Conservation (phyloP, 1,140 invertebrate species). For the Bombus difficillimus region DNA sequence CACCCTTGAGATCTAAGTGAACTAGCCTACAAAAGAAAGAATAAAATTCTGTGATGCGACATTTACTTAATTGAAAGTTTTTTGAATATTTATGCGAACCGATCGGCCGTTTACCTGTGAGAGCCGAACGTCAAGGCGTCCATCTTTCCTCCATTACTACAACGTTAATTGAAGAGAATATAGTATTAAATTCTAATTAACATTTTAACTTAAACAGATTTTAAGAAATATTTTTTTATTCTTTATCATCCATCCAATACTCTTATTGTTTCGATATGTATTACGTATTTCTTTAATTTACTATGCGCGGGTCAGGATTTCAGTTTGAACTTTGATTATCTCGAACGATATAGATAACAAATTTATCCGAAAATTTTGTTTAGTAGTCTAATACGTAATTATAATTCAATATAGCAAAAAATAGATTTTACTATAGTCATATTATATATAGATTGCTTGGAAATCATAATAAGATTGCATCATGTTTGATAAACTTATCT, state of each 20-base stretch:
- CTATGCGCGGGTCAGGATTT: not conserved
- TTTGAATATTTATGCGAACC: constrained; percentile 42
- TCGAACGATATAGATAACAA: not conserved
- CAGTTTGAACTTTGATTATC: constrained; percentile 25
- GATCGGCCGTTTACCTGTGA: constrained; percentile 81
- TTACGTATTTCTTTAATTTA: not conserved
- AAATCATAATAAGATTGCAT: not conserved
- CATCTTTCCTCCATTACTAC: constrained; percentile 78
- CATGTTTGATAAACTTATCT: not conserved
- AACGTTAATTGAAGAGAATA: constrained; percentile 43
- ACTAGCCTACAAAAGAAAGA: constrained; percentile 83
- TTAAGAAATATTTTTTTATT: not conserved
- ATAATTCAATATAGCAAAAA: not conserved
- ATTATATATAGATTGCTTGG: not conserved
- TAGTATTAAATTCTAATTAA: not conserved
- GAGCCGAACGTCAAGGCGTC: constrained; percentile 83
- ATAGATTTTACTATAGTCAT: not conserved
- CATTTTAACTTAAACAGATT: not conserved
- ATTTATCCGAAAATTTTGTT: not conserved
- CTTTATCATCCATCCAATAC: too few relatives aligned
- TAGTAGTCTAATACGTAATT: too few relatives aligned
- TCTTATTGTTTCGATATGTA: not conserved
- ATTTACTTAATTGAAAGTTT: constrained; percentile 26
- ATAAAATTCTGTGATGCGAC: constrained; percentile 44
- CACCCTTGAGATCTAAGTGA: constrained; percentile 91